A percentile compares a stretch with the other conserved stretches of the same genome.
Evolutionary conservation across 2,888 invertebrate species (phyloP).

Genomic region (Herminia tarsipennalis): DNA sequence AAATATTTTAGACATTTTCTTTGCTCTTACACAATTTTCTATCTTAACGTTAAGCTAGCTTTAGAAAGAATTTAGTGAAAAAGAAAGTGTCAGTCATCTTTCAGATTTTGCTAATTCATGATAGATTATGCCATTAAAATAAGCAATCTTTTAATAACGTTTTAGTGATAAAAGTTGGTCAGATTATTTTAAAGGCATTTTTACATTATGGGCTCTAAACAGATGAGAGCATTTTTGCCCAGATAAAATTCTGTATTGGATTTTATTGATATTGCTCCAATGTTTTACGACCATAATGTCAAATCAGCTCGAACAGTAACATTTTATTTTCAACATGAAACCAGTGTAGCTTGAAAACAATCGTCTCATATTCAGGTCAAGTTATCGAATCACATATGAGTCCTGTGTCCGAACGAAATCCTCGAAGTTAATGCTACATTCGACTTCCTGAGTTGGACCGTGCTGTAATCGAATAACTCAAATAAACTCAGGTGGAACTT

Average conservation of each 20-base stretch:
- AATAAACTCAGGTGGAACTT: constrained; percentile 79
- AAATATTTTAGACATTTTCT: no score
- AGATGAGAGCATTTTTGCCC: no score
- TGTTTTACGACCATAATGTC: constrained; percentile 5
- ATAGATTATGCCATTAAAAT: no score
- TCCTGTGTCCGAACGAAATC: constrained; percentile 49
- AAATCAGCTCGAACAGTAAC: constrained; percentile 3
- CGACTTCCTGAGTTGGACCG: constrained; percentile 57
- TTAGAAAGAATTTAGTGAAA: no score
- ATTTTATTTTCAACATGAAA: constrained; percentile 8
- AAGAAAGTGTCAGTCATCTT: no score
- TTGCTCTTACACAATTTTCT: no score
- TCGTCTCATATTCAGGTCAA: constrained; percentile 2
- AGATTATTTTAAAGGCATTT: no score
- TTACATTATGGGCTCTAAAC: no score
- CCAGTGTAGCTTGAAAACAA: constrained; percentile 2
- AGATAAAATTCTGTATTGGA: background rate
- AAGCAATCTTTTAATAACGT: no score
- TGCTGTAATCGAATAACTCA: constrained; percentile 72
- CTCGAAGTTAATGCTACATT: constrained; percentile 51
- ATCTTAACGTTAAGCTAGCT: no score
- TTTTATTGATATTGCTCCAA: constrained; percentile 6
- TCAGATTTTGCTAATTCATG: no score
- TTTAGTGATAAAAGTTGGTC: no score
- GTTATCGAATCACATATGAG: constrained; percentile 12